Percentiles rank a stretch among this genome's conserved stretches.
phyloP scores from a whole-genome alignment of 2,797 vertebrate genomes.

The Hippoglossus hippoglossus region DNA sequence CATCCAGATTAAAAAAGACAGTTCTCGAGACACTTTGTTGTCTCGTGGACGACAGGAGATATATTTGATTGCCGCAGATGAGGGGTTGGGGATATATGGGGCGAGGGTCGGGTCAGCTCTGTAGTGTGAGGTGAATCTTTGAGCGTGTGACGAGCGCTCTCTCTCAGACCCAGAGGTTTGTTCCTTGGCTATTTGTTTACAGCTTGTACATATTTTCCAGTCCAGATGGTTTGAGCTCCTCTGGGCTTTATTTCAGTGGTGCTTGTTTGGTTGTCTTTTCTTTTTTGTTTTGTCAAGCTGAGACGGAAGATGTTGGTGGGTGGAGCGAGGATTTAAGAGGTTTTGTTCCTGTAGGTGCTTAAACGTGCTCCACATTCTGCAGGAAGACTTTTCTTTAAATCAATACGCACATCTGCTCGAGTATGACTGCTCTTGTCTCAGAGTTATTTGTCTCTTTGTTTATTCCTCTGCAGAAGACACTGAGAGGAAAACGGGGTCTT shows the following conservation, averaged over 20 bases:
- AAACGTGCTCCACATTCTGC: slow-evolving; percentile 48
- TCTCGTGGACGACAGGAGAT: slow-evolving; percentile 39
- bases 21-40: slow-evolving; percentile 39
- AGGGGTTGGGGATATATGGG: slow-evolving; percentile 5
- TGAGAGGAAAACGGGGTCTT: slow-evolving; percentile 33
- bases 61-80: slow-evolving; percentile 18
- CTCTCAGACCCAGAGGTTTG: slow-evolving; percentile 17
- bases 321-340: slow-evolving; percentile 47
- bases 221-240: slow-evolving; percentile 56
- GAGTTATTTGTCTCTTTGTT: slow-evolving; percentile 27
- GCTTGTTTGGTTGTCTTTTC: slow-evolving; percentile 35
- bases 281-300: slow-evolving; percentile 12
- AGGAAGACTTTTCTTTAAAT: slow-evolving; percentile 53
- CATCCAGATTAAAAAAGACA: slow-evolving; percentile 43
- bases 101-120: slow-evolving; percentile 42
- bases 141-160: slow-evolving; percentile 16
- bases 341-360: slow-evolving; percentile 52
- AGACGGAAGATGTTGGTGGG: slow-evolving; percentile 39
- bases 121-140: slow-evolving; percentile 46
- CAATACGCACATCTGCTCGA: slow-evolving; percentile 51
- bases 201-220: slow-evolving; percentile 57
- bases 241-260: slow-evolving; percentile 43
- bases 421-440: slow-evolving; percentile 21
- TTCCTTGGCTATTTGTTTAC: slow-evolving; percentile 60
- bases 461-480: slow-evolving; percentile 22